These are phyloP conservation scores for Stichodactyla helianthus DNA, from an alignment of 64 coral and sea anemone genomes.

Conservation along the genomic window DNA sequence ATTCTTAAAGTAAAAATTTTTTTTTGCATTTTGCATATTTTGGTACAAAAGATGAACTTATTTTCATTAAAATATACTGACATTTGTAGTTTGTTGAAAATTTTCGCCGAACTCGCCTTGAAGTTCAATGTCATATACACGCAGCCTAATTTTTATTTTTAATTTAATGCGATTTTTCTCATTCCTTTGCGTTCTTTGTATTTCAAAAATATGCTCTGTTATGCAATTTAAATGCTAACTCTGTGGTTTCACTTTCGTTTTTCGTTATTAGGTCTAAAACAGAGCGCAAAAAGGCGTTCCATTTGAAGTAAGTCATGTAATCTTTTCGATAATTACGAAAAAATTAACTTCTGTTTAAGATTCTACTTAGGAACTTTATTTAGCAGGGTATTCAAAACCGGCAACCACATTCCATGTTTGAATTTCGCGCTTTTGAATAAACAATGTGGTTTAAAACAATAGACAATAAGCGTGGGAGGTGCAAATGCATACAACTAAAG, in stretches of 20 bases:
- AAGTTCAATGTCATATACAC: background rate
- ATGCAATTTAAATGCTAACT: background rate
- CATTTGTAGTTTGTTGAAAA: background rate
- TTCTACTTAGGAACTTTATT: background rate
- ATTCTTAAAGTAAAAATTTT: background rate
- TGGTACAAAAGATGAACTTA: background rate
- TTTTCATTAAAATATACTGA: background rate
- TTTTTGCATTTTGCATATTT: background rate
- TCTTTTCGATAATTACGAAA: background rate
- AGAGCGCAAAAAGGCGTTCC: slow-evolving; percentile 1
- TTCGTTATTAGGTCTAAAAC: background rate
- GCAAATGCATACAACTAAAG: background rate
- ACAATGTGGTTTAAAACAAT: background rate
- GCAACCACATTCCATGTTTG: background rate
- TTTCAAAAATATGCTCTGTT: no score
- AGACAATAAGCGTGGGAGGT: background rate
- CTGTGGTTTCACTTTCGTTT: background rate
- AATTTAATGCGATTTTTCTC: no score
- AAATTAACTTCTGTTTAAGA: background rate
- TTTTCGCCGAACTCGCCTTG: background rate
- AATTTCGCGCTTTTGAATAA: slow-evolving; percentile 3
- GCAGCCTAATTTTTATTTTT: no score
- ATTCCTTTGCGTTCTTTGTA: background rate
- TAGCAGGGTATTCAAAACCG: background rate
- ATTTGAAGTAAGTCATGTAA: slow-evolving; percentile 2